These are phyloP conservation scores for Siniperca obscura DNA, from an alignment of 2,797 vertebrate species.

Conservation along the genomic window DNA sequence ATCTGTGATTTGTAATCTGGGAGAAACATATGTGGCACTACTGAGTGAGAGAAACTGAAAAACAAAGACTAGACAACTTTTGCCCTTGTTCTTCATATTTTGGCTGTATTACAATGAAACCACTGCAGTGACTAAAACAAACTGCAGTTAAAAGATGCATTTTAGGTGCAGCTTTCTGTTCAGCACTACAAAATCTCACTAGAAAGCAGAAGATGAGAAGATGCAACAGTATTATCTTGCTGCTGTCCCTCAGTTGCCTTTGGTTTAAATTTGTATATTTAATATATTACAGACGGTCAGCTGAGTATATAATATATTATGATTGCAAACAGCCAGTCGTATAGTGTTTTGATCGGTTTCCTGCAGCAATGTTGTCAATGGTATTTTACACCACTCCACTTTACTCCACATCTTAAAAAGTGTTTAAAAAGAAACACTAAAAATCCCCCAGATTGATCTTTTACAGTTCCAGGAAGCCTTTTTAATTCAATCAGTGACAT, in stretches of 20 bases:
- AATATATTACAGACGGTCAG: neutral
- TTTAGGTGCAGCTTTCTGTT: no score
- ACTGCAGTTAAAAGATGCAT: neutral
- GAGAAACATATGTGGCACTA: no score
- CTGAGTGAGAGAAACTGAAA: no score
- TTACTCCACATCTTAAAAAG: neutral
- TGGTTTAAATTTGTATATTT: neutral
- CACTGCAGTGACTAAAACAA: neutral
- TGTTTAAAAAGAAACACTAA: neutral
- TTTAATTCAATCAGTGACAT: neutral
- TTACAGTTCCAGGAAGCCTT: neutral
- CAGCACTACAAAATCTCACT: neutral
- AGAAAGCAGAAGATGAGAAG: neutral
- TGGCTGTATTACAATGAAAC: no score
- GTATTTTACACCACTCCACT: no score
- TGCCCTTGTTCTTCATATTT: no score
- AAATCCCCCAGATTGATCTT: neutral
- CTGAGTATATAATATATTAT: neutral
- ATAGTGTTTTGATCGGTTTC: neutral
- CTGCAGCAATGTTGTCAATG: neutral
- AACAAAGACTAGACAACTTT: no score
- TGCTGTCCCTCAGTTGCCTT: neutral
- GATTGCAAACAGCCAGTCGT: neutral
- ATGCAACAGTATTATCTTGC: neutral
- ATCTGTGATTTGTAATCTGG: no score